Conservation (phyloP, 2,888 invertebrate species). For the Vesta saturnalis region DNA sequence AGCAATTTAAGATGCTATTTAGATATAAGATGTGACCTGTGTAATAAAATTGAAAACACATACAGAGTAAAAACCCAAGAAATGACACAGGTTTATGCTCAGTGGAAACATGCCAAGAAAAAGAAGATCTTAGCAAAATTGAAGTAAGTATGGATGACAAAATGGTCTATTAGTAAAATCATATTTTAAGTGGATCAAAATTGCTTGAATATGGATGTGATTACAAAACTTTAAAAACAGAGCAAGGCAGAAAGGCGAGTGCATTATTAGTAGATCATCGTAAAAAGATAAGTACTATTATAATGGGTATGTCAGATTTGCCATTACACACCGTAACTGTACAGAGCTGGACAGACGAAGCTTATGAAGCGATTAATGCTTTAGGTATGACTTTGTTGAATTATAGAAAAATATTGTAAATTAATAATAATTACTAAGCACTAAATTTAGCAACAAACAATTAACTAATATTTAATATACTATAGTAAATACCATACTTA, state of each 20-base stretch:
- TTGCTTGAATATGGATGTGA: constrained; percentile 16
- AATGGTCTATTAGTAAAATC: too few species aligned
- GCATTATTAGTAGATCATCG: constrained; percentile 1
- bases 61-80: constrained; percentile 45
- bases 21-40: constrained; percentile 48
- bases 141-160: constrained; percentile 9
- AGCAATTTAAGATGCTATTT: constrained; percentile 52
- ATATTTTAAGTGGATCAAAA: constrained; percentile 17
- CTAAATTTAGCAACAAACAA: too few species aligned
- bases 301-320: constrained; percentile 9
- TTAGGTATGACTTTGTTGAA: constrained; percentile 34
- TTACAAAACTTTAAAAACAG: constrained; percentile 2
- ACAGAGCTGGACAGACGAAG: constrained; percentile 44
- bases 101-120: constrained; percentile 30
- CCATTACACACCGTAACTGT: constrained; percentile 30
- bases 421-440: too few species aligned
- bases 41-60: constrained; percentile 50
- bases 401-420: too few species aligned
- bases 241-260: constrained; percentile 14
- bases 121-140: constrained; percentile 10
- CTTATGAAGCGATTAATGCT: constrained; percentile 40
- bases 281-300: constrained; percentile 13
- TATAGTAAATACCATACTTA: too few species aligned
- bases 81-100: constrained; percentile 31
- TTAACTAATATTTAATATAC: too few species aligned